Evolutionary conservation across 2,113 vertebrate genomes (phyloP), one percentile per base, ranked within the genome.

Genomic region (Erythrocebus patas): DNA sequence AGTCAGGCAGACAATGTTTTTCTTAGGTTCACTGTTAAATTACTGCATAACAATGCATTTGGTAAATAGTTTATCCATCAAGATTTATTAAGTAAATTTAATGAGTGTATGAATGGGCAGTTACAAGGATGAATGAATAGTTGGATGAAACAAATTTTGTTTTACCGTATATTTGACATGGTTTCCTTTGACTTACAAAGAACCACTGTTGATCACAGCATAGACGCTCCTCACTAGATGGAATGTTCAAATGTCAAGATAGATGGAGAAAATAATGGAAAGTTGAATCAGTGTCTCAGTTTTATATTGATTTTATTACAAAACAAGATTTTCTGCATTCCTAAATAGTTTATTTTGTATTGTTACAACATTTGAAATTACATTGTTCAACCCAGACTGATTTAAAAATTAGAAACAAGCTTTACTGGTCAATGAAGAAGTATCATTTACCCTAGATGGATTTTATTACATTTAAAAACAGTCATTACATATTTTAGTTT

Each of bases 391-490:
- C 3, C 3, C 20, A 86, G 30, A 50, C 2, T 18, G 27, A 80
- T 75, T 55, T 84, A n/a, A 96, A 91, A 78, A 68, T 75, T 32
- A 40, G 13, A 80, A 92, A 40, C 4, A 73, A 14, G 1, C 14
- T 61, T 48, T 50, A 30, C 11, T 80, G 1, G 16, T n/a, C 57
- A 79, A 25, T 86, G 27, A 73, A 59, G 16, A 59, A 45, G 12
- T 23, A 55, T 23, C 18, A 45, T 82, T 92, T 82, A 22, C 0
- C 12, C 2, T n/a, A 1, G 2, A 68, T 20, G 43, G 9, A 79
- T 79, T 78, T 85, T 95, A 82, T 70, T 38, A 35, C 5, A 40
- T 55, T 91, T 61, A 75, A 35, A 66, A 91, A 79, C 18, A 78
- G 17, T 70, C 8, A n/a, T 55, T 57, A 83, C 1, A n/a, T 38